A percentile compares a stretch with the other conserved stretches of the same genome.
These are phyloP conservation scores for Meloidogyne floridensis DNA, from an alignment of 1,140 invertebrate genomes.

Conservation along the genomic window DNA sequence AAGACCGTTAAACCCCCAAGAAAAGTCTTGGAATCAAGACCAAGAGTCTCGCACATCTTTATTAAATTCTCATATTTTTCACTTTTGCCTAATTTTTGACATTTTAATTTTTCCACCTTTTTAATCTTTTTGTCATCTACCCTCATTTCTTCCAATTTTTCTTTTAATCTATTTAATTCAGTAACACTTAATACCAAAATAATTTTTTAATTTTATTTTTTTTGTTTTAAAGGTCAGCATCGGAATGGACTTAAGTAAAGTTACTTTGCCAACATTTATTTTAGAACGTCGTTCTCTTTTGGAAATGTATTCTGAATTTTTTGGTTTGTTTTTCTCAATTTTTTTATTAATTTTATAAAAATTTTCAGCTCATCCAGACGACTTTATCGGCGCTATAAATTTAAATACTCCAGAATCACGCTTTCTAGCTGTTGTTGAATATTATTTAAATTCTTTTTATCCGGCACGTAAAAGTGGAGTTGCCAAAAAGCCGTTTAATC, in stretches of 20 bases:
- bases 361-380: constrained; percentile 67
- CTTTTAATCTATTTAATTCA: no score
- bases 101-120: no score
- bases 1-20: no score
- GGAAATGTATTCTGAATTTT: constrained; percentile 72
- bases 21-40: no score
- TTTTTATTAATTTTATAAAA: neutral
- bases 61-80: no score
- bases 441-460: constrained; percentile 70
- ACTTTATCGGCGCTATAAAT: constrained; percentile 52
- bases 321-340: constrained; percentile 51
- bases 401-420: constrained; percentile 66
- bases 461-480: constrained; percentile 70
- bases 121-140: no score
- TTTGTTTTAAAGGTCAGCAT: constrained; percentile 69
- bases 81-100: no score
- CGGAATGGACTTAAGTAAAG: constrained; percentile 72
- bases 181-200: no score
- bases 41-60: no score
- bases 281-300: constrained; percentile 70
- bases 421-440: constrained; percentile 44
- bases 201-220: neutral
- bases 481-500: constrained; percentile 72
- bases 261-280: constrained; percentile 71
- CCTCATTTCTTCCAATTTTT: no score